Evolutionary conservation across 2,888 invertebrate species (phyloP).

Genomic region (Formica aserva): DNA sequence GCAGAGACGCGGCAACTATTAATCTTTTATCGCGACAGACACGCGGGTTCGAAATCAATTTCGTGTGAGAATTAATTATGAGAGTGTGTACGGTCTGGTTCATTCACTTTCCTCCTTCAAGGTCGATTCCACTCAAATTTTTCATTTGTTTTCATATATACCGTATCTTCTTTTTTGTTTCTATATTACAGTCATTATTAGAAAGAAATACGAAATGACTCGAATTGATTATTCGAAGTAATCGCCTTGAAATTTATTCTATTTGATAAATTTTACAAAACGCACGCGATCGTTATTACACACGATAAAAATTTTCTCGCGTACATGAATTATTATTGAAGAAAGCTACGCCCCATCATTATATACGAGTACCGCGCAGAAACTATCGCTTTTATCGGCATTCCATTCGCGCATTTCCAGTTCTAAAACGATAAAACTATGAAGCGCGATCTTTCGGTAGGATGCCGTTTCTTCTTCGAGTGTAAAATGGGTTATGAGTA

Average conservation of each 20-base stretch:
- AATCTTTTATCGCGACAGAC: slow-evolving; percentile 51
- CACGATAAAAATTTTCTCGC: neutral
- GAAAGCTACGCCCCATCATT: neutral
- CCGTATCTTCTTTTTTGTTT: neutral
- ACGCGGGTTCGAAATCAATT: slow-evolving; percentile 43
- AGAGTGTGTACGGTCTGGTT: slow-evolving; percentile 39
- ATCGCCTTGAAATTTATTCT: neutral
- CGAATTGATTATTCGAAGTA: neutral
- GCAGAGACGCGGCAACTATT: slow-evolving; percentile 46
- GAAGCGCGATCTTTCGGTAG: slow-evolving; percentile 1
- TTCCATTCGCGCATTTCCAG: neutral
- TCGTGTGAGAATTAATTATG: slow-evolving; percentile 51
- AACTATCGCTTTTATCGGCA: neutral
- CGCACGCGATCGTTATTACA: neutral
- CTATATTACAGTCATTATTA: neutral
- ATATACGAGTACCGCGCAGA: neutral
- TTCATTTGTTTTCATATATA: slow-evolving; percentile 14
- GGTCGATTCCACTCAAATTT: slow-evolving; percentile 33
- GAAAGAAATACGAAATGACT: neutral
- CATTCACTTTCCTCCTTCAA: slow-evolving; percentile 35
- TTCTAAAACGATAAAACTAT: neutral
- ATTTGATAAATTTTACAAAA: neutral
- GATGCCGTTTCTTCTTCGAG: slow-evolving; percentile 47
- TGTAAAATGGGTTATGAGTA: slow-evolving; percentile 74
- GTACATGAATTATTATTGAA: neutral